phyloP scores from a whole-genome alignment of 2,113 vertebrate genomes.

The Coregonus clupeaformis region DNA sequence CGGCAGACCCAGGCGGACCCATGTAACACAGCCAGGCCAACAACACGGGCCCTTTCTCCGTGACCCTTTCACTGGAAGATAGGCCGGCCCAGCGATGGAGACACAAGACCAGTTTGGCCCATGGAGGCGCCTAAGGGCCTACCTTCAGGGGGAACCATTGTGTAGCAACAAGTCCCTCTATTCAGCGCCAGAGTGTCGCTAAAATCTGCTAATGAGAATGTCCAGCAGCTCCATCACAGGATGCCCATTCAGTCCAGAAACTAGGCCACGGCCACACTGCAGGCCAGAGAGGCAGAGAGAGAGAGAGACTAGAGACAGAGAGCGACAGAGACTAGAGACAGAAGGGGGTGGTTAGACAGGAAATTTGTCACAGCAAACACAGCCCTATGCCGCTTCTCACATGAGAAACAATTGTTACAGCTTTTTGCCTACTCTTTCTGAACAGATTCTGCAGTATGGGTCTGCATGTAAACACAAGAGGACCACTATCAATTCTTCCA shows the following conservation, averaged over 20 bases:
- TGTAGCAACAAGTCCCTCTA: constrained; percentile 47
- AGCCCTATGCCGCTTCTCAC: background rate
- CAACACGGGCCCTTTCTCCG: background rate
- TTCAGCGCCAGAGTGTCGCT: constrained; percentile 41
- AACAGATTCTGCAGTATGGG: too few relatives aligned
- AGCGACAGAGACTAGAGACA: too few relatives aligned
- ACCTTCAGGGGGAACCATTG: constrained; percentile 35
- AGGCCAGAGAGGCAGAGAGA: background rate
- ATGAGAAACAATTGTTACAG: background rate
- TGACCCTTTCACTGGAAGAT: background rate
- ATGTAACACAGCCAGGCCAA: constrained; percentile 23
- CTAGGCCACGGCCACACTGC: constrained; percentile 6
- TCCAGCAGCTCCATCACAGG: constrained; percentile 29
- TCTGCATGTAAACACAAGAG: too few relatives aligned
- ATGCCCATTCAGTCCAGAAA: constrained; percentile 4
- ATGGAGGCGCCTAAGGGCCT: constrained; percentile 38
- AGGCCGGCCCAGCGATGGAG: background rate
- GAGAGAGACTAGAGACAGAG: background rate
- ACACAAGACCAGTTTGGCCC: background rate
- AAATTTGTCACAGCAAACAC: background rate
- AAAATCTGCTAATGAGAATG: constrained; percentile 36
- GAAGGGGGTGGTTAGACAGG: background rate
- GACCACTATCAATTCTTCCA: too few relatives aligned
- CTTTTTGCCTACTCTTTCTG: too few relatives aligned
- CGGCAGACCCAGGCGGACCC: background rate